Evolutionary conservation across 2,888 invertebrate species (phyloP).

Genomic region (Alsophila aescularia): DNA sequence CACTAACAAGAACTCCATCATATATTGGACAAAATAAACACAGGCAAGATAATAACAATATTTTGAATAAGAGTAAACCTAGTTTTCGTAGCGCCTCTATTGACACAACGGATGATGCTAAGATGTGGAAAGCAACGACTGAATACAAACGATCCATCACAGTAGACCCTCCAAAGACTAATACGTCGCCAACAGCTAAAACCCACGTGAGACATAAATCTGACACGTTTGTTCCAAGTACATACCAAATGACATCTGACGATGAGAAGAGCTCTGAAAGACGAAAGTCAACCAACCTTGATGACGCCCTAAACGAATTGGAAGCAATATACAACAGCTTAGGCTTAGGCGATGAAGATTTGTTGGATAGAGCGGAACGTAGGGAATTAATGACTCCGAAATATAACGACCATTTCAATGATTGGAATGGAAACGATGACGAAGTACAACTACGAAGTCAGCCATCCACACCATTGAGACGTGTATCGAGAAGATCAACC

Average conservation of each 20-base stretch:
- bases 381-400: conserved; percentile 86
- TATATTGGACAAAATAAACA: conserved; percentile 56
- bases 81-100: conserved; percentile 57
- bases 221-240: conserved; percentile 68
- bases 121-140: conserved; percentile 79
- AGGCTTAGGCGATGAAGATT: conserved; percentile 92
- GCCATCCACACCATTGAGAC: conserved; percentile 73
- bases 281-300: conserved; percentile 90
- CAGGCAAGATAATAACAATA: conserved; percentile 54
- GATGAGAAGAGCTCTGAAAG: conserved; percentile 79
- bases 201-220: conserved; percentile 78
- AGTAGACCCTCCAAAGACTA: conserved; percentile 64
- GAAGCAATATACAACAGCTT: conserved; percentile 96
- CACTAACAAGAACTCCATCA: conserved; percentile 50
- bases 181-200: conserved; percentile 67
- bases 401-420: conserved; percentile 75
- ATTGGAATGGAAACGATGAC: conserved; percentile 81
- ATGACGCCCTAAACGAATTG: conserved; percentile 94
- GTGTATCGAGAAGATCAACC: conserved; percentile 73
- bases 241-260: conserved; percentile 73
- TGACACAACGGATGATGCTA: conserved; percentile 71
- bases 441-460: conserved; percentile 76
- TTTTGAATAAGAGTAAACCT: conserved; percentile 64
- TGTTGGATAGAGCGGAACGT: conserved; percentile 91
- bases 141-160: conserved; percentile 76